Base-by-base conservation (phyloP, 2,113 vertebrate species). In the Epinephelus moara region DNA sequence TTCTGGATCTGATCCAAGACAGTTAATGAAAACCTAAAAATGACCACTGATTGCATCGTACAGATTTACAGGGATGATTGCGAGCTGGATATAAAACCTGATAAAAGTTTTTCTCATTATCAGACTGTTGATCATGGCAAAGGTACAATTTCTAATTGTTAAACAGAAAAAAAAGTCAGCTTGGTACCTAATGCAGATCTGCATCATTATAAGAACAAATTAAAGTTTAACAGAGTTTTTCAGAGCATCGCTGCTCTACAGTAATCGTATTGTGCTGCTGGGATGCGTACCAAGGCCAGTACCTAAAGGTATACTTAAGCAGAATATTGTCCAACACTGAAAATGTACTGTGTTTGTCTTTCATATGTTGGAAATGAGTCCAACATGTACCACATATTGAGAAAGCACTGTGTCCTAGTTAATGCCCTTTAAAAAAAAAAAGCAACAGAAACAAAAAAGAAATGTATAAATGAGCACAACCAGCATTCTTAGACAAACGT, bases 1-100 rank as follows among this genome's bases (percentile, higher is more conserved):
- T 76, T 72, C 6, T 68, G 33, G 60, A 70, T 86, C 78, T 14
- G 12, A 76, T 71, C 17, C 3, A 11, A 59, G 42, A 56, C 49
- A 47, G 11, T 19, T 61, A 17, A 68, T 49, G 18, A 18, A 52
- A 53, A 23, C 3, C 47, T 23, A 61, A 33, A 21, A 6, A 63
- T 11, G 25, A 33, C 23, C 23, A 69, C 13, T 14, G 23, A 19
- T 25, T 23, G 42, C 47, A 37, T 55, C 40, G 3, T 21, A 62
- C 33, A 71, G 47, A 59, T 56, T 10, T 23, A 76, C 37, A 68
- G 57, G 19, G 21, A 33, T 30, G 14, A 75, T 47, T 82, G 64
- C 30, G 14, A 27, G 42, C 25, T 17, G 11, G 14, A 50, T 23
- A 30, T 11, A 23, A 55, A 52, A 71, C 33, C 30, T 49, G 18